Percentiles rank a stretch among this genome's conserved stretches.
Evolutionary conservation across 2,888 invertebrate genomes (phyloP).

Genomic region (Drosophila pegasa): DNA sequence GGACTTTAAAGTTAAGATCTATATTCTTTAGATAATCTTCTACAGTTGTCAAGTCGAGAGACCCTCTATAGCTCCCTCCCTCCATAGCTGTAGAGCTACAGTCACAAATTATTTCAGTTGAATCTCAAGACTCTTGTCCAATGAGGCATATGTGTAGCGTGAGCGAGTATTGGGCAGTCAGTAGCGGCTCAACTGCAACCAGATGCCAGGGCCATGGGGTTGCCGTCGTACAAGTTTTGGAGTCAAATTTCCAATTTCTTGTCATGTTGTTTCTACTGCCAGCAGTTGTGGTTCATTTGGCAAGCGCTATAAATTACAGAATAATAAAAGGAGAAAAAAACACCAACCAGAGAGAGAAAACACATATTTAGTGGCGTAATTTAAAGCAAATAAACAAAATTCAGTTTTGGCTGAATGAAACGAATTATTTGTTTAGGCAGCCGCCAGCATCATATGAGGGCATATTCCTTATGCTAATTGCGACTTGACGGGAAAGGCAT

Average conservation of each 20-base stretch:
- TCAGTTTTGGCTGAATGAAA: constrained; percentile 48
- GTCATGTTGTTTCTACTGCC: constrained; percentile 39
- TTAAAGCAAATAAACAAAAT: constrained; percentile 36
- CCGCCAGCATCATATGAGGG: constrained; percentile 18
- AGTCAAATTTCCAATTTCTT: constrained; percentile 27
- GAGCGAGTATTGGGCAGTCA: neutral
- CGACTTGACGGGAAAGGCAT: constrained; percentile 13
- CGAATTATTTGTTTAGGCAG: constrained; percentile 58
- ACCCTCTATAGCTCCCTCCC: too few relatives aligned
- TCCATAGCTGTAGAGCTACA: too few relatives aligned
- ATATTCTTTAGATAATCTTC: neutral
- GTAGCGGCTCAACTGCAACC: neutral
- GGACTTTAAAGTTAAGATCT: neutral
- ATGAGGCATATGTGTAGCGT: neutral
- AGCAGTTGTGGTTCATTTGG: constrained; percentile 59
- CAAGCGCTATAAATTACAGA: constrained; percentile 65
- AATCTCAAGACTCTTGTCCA: neutral
- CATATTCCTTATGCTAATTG: constrained; percentile 44
- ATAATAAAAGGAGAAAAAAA: constrained; percentile 38
- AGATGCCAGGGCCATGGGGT: constrained; percentile 13
- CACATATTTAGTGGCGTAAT: constrained; percentile 42
- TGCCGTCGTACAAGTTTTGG: constrained; percentile 8
- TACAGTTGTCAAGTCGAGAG: neutral
- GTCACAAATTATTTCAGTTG: neutral
- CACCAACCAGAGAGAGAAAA: constrained; percentile 20